phyloP scores from a whole-genome alignment of 2,888 invertebrate species.

The Epiblema foenella region DNA sequence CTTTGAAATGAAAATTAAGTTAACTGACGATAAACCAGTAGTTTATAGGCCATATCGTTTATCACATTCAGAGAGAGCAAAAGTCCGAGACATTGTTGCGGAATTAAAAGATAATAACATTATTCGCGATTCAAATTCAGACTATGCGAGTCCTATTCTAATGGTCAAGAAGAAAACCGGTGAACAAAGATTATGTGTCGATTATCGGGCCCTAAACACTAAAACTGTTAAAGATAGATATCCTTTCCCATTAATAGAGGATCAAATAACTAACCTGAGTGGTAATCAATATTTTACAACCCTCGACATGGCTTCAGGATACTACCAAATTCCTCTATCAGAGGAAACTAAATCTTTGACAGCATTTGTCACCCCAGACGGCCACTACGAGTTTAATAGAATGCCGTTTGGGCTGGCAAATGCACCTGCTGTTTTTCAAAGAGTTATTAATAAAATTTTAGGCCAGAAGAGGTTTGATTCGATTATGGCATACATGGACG shows the following conservation, averaged over 20 bases:
- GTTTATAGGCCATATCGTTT: constrained; percentile 38
- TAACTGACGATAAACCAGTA: constrained; percentile 21
- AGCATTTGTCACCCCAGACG: not conserved
- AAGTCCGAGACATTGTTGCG: constrained; percentile 45
- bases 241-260: constrained; percentile 14
- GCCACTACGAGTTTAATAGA: constrained; percentile 5
- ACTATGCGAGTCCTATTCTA: constrained; percentile 48
- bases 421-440: not conserved
- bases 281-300: constrained; percentile 3
- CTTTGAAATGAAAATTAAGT: constrained; percentile 25
- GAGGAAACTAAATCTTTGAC: too few relatives aligned
- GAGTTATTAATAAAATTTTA: too few relatives aligned
- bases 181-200: constrained; percentile 36
- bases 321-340: constrained; percentile 15
- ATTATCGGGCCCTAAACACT: too few relatives aligned
- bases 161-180: constrained; percentile 49
- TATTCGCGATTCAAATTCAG: constrained; percentile 47
- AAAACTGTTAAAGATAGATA: constrained; percentile 21
- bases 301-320: constrained; percentile 6
- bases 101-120: constrained; percentile 47
- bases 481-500: too few relatives aligned
- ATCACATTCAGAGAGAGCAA: constrained; percentile 43
- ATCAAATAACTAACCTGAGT: constrained; percentile 7
- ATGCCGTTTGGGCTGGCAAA: constrained; percentile 11
- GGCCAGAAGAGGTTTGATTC: too few relatives aligned